Evolutionary conservation across 2,888 invertebrate species (phyloP), one percentile per base, ranked within the genome.

Genomic region (Eudiplozoon nipponicum): DNA sequence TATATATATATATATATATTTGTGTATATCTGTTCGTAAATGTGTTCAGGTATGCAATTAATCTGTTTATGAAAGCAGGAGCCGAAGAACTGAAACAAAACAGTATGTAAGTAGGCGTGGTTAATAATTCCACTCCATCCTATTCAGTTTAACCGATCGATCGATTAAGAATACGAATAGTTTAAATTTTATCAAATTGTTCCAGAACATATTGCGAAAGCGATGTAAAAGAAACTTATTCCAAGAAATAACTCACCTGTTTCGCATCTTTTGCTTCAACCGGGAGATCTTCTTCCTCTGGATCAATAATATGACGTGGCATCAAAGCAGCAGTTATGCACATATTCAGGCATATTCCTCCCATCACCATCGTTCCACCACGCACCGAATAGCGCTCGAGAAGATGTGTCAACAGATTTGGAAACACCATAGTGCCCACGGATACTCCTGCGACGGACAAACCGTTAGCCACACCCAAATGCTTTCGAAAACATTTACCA

Each of bases 401-500:
- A 13, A 40, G 38, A n/a, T 11, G 3, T 11, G 38, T 41, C 4
- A 40, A 19, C 17, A 40, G 22, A 17, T 22, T 19, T 4, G 40
- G 40, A 23, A 40, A 40, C 23, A 26, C 19, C 17, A 40, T 40
- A 26, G 41, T 39, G 20, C 40, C 40, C 15, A 40, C 22, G 15
- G 23, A 23, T 15, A 40, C 39, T 5, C 40, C 40, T 4, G 40
- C 40, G 3, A 40, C 38, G 17, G 17, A 13, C 4, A 40, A 7
- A n/a, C 40, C 40, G 17, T 40, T 40, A 22, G 40, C 40, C 7
- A 40, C 20, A 11, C 40, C 40, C 5, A 39, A 23, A 22, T 40
- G 13, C 13, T 39, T 22, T 3, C 39, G 39, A 19, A 40, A 40
- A 18, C 39, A 40, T 4, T 39, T 42, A 40, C 40, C 40, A n/a